phyloP scores from a whole-genome alignment of 2,888 invertebrate genomes.

The Stegophylla sp. region DNA sequence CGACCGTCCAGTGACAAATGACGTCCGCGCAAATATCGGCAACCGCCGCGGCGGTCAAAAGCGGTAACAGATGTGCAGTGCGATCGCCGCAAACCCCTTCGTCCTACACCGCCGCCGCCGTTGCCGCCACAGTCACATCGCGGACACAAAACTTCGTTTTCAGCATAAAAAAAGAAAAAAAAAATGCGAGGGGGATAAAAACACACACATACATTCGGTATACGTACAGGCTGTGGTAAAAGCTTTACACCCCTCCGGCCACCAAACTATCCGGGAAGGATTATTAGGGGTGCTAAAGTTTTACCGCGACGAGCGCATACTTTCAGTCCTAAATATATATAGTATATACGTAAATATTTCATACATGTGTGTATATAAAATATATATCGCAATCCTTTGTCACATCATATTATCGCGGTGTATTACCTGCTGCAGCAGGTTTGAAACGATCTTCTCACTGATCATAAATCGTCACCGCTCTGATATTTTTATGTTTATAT shows the following conservation, averaged over 20 bases:
- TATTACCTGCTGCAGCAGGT: neutral
- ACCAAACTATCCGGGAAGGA: slow-evolving; percentile 11
- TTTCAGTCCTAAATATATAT: no score
- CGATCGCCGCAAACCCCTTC: slow-evolving; percentile 44
- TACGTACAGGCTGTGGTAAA: slow-evolving; percentile 40
- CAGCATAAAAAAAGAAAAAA: slow-evolving; percentile 53
- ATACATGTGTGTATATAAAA: neutral
- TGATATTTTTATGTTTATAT: no score
- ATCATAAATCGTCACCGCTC: no score
- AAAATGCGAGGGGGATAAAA: slow-evolving; percentile 41
- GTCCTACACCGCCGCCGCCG: neutral
- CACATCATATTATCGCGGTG: slow-evolving; percentile 24
- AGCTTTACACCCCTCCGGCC: slow-evolving; percentile 10
- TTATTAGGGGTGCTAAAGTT: slow-evolving; percentile 55
- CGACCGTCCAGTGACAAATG: slow-evolving; percentile 52
- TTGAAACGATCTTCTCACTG: no score
- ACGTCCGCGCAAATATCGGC: slow-evolving; percentile 58
- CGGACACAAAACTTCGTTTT: slow-evolving; percentile 54
- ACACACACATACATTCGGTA: neutral
- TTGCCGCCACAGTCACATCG: slow-evolving; percentile 10
- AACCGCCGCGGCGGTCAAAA: slow-evolving; percentile 58
- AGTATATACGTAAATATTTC: neutral
- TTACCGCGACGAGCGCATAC: slow-evolving; percentile 20
- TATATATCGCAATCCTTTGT: slow-evolving; percentile 28
- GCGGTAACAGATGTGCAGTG: slow-evolving; percentile 58